Base-by-base conservation (phyloP, 2,113 vertebrate genomes). In the Leptosomus discolor region DNA sequence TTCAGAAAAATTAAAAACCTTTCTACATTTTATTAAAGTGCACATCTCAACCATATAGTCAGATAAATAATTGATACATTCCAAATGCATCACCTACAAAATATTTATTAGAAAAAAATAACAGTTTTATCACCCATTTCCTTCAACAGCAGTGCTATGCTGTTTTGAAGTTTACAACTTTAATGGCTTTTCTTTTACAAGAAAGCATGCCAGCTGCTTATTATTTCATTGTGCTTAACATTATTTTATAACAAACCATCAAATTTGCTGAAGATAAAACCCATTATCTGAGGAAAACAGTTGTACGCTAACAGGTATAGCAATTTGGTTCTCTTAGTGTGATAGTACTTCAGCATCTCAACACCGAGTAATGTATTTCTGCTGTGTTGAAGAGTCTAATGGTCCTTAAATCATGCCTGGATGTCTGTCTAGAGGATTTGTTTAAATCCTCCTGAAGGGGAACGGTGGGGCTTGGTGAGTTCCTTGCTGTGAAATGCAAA, bases 1-100 rank as follows among this genome's bases (percentile, higher is more conserved):
- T 92, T 94, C 90, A 95, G 88, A 95, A 97, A 95, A 97, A 97
- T 97, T 97, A 97, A 96, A 94, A 97, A 91, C 85, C 91, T 95
- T 91, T 93, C 96, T 94, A 53, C 70, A 39, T 97, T 97, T 97
- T 96, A 97, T 97, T 96, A 96, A 97, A 97, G 94, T 79, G 82
- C 92, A 89, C 91, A 93, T 95, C 82, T 92, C 94, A 83, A 10
- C 94, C 39, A 8, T 76, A 87, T 13, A 69, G 75, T 26, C 79
- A 75, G 73, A 85, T 96, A 94, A 97, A 97, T 96, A 97, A 97
- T 96, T 92, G 95, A 97, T 93, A 86, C 36, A 39, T 92, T 65
- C 50, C 86, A 77, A 94, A 94, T 92, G 70, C 76, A 96, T 92
- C 95, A 95, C 69, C 92, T 95, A 74, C 87, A 94, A 97, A 94